Percentiles rank a stretch among this genome's conserved stretches.
Conservation (phyloP, 1,140 invertebrate species). For the Aphelenchoides besseyi region DNA sequence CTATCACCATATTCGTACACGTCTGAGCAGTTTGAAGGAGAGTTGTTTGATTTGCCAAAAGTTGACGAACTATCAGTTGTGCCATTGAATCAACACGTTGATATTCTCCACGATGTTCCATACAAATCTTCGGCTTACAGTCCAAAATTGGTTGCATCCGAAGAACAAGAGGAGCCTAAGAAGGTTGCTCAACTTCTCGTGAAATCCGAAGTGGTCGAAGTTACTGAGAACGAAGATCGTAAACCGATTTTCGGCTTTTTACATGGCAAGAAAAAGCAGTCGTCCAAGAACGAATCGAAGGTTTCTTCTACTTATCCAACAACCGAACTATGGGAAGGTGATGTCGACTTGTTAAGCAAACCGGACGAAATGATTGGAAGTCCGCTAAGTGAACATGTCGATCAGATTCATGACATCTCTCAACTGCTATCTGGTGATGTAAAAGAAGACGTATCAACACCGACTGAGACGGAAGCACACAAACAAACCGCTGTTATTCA, state of each 20-base stretch:
- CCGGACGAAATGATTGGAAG: background rate
- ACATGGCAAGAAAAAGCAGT: background rate
- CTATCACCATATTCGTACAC: background rate
- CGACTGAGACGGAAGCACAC: background rate
- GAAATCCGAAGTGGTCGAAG: background rate
- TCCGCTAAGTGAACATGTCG: background rate
- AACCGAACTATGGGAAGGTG: background rate
- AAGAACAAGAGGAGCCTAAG: background rate
- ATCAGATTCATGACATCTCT: background rate
- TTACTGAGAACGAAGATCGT: background rate
- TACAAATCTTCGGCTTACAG: background rate
- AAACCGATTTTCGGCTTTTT: background rate
- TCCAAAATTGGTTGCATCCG: background rate
- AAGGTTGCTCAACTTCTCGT: slow-evolving; percentile 13
- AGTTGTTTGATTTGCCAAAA: background rate
- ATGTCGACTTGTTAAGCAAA: background rate
- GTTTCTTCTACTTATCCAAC: background rate
- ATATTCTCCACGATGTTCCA: background rate
- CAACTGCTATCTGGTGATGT: background rate
- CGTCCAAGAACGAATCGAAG: background rate
- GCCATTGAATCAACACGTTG: background rate
- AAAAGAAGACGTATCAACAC: background rate
- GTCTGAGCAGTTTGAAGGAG: background rate
- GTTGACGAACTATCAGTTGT: background rate
- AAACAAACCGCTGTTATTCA: background rate